Evolutionary conservation across 1,140 invertebrate genomes (phyloP).

Genomic region (Zeugodacus cucurbitae): DNA sequence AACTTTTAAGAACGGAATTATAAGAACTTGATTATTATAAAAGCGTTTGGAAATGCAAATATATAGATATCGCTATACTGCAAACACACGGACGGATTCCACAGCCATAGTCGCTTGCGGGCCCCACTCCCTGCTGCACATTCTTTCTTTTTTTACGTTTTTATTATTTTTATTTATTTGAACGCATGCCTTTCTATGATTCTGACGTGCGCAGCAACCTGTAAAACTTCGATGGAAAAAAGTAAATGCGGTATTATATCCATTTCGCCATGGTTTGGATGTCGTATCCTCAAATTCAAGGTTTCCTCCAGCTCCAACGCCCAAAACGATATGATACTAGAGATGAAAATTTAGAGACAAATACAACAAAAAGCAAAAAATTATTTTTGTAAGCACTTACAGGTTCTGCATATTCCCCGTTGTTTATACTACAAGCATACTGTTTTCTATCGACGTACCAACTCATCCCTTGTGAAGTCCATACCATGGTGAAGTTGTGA

Average conservation of each 20-base stretch:
- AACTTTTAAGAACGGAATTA: no score
- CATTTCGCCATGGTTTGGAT: conserved; percentile 77
- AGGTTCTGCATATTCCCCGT: conserved; percentile 71
- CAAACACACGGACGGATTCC: conserved; percentile 68
- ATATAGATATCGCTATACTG: neutral
- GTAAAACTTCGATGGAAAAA: conserved; percentile 72
- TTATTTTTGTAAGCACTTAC: conserved; percentile 71
- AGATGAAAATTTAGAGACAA: neutral
- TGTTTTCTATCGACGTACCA: conserved; percentile 69
- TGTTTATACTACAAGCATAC: conserved; percentile 65
- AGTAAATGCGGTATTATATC: conserved; percentile 64
- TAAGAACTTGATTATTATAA: no score
- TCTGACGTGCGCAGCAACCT: conserved; percentile 69
- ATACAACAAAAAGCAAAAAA: neutral
- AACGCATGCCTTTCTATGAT: neutral
- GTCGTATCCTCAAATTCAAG: conserved; percentile 72
- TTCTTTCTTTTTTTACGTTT: neutral
- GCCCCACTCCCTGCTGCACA: conserved; percentile 65
- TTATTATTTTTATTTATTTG: no score
- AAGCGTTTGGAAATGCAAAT: no score
- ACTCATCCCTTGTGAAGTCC: conserved; percentile 68
- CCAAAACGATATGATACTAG: conserved; percentile 79
- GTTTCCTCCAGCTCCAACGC: conserved; percentile 77
- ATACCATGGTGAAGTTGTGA: conserved; percentile 70
- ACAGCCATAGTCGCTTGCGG: conserved; percentile 70